Base-by-base conservation (phyloP, 2,113 vertebrate species). In the Nasalis larvatus region DNA sequence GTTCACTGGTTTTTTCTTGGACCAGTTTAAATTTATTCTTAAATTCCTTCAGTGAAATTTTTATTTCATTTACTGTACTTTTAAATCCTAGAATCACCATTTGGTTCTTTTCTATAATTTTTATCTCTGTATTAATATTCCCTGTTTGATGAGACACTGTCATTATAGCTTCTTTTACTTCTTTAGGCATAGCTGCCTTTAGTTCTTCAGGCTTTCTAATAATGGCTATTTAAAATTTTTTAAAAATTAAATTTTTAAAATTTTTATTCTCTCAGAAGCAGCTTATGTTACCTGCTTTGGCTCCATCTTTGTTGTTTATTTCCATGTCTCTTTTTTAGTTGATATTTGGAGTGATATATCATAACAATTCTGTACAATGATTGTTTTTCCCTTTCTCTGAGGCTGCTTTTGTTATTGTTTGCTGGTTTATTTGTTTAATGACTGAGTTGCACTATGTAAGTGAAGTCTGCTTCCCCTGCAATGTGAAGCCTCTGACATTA, bases 241-340 rank as follows among this genome's bases (percentile, higher is more conserved):
- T 0, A 7, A 20, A 54, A 54, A 20, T 7, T 54, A 54, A 54
- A 20, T 2, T 54, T 54, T 18, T 2, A 0, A 0, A 54, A 20
- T 54, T 54, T 54, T 54, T 54, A 54, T 20, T 54, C 52, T 54
- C 18, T 54, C 8, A 11, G 8, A 95, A 9, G 20, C 4, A 63
- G 8, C 78, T 60, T 82, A 32, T 63, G 4, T 30, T 25, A 7
- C 23, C 21, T 86, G 23, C 37, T 78, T 71, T 85, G 20, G 4
- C 6, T 87, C 5, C n/a, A 11, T 42, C 6, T 84, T 58, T 88
- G 11, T 18, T 60, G 0, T 66, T 47, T 74, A 6, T 80, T 63
- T 35, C 1, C 20, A 83, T 40, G 4, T 69, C 10, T 93, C 7
- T 18, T 11, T 35, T 30, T 49, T 16, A 74, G 37, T 9, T 58